These are phyloP conservation scores for Lissonota sp. DNA, from an alignment of 2,888 invertebrate species.

Conservation along the genomic window DNA sequence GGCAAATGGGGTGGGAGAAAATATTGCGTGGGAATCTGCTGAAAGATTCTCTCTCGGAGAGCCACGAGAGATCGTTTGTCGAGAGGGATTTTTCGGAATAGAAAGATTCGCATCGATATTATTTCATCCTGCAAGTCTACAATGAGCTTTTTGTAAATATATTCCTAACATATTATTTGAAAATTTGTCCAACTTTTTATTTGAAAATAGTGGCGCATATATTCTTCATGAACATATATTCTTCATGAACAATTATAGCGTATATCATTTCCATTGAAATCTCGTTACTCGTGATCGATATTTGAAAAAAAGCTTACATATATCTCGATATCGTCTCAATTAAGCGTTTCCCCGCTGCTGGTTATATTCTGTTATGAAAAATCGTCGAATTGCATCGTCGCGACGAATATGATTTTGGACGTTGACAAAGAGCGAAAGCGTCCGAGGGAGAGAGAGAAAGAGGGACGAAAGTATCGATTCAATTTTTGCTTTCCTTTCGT, in stretches of 20 bases:
- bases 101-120: conserved; percentile 11
- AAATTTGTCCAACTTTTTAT: not conserved
- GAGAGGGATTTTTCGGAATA: not conserved
- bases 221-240: too few relatives aligned
- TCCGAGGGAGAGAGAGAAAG: not conserved
- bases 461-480: conserved; percentile 8
- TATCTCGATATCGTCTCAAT: conserved; percentile 26
- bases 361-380: conserved; percentile 2
- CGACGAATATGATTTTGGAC: conserved; percentile 1
- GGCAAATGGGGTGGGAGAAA: conserved; percentile 16
- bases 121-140: not conserved
- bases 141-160: not conserved
- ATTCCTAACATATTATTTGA: not conserved
- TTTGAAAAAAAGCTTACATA: not conserved
- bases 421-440: conserved; percentile 1
- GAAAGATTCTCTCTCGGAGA: conserved; percentile 30
- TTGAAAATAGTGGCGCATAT: too few relatives aligned
- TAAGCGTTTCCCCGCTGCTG: conserved; percentile 15
- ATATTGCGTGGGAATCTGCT: conserved; percentile 48
- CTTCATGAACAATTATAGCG: too few relatives aligned
- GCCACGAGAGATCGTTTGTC: too few relatives aligned
- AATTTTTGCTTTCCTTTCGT: conserved; percentile 21
- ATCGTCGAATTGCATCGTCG: conserved; percentile 8
- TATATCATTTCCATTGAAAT: too few relatives aligned
- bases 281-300: too few relatives aligned